A percentile compares a stretch with the other conserved stretches of the same genome.
Conservation (phyloP, 2,797 vertebrate genomes). For the Siniperca obscura region DNA sequence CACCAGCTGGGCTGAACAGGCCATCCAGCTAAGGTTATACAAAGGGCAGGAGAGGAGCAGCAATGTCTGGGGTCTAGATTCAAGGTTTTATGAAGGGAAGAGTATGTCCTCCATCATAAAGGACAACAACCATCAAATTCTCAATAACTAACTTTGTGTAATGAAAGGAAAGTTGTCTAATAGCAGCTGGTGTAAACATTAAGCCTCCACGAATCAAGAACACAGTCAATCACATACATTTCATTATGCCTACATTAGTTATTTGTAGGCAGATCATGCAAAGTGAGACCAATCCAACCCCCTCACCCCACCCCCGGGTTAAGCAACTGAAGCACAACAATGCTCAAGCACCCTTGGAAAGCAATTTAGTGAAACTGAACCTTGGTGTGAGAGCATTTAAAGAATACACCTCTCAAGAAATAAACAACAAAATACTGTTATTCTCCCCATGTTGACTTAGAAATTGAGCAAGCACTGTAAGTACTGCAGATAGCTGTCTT, state of each 20-base stretch:
- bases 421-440: not conserved
- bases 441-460: not conserved
- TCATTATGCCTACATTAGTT: not conserved
- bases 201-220: not conserved
- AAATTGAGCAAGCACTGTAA: conserved; percentile 4
- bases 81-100: conserved; percentile 19
- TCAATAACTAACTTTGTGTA: too few species aligned
- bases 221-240: not conserved
- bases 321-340: not conserved
- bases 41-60: conserved; percentile 59
- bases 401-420: not conserved
- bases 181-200: not conserved
- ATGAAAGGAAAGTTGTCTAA: not conserved
- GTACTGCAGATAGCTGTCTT: not conserved
- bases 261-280: conserved; percentile 2
- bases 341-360: not conserved
- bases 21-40: conserved; percentile 72
- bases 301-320: not conserved
- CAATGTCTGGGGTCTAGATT: conserved; percentile 27
- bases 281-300: not conserved
- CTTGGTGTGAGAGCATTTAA: not conserved
- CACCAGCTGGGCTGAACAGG: conserved; percentile 76
- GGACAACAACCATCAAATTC: not conserved
- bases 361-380: conserved; percentile 5
- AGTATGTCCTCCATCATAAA: conserved; percentile 8